A percentile compares a stretch with the other conserved stretches of the same genome.
These are phyloP conservation scores for Delia radicum DNA, from an alignment of 1,140 invertebrate species.

Conservation along the genomic window DNA sequence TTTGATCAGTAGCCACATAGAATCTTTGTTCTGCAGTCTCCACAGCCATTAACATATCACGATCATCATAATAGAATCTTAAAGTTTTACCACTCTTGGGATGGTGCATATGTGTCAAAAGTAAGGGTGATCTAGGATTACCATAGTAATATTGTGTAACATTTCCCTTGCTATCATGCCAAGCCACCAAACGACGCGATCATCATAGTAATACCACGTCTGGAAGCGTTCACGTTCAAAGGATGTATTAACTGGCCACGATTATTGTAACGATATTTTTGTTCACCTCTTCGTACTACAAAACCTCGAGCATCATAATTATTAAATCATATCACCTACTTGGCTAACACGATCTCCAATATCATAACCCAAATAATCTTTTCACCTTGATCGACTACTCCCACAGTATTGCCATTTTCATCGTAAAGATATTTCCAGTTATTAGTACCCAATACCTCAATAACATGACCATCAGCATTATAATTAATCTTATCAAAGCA, in stretches of 20 bases:
- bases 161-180: slow-evolving; percentile 87
- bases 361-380: slow-evolving; percentile 87
- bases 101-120: slow-evolving; percentile 89
- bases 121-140: slow-evolving; percentile 76
- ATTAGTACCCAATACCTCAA: slow-evolving; percentile 79
- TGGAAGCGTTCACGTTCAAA: slow-evolving; percentile 89
- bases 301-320: slow-evolving; percentile 90
- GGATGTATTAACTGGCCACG: slow-evolving; percentile 84
- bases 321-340: slow-evolving; percentile 82
- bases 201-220: slow-evolving; percentile 92
- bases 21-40: slow-evolving; percentile 80
- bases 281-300: slow-evolving; percentile 84
- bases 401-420: slow-evolving; percentile 92
- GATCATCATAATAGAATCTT: slow-evolving; percentile 84
- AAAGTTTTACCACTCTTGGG: slow-evolving; percentile 78
- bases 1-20: slow-evolving; percentile 91
- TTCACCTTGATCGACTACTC: slow-evolving; percentile 81
- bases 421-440: slow-evolving; percentile 96
- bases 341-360: slow-evolving; percentile 88
- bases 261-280: slow-evolving; percentile 91
- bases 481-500: slow-evolving; percentile 79
- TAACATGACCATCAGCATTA: slow-evolving; percentile 83
- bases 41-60: slow-evolving; percentile 78
- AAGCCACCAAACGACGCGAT: slow-evolving; percentile 77
- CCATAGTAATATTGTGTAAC: slow-evolving; percentile 94